These are phyloP conservation scores for Kradibia gibbosae DNA, from an alignment of 1,140 invertebrate species.

Conservation along the genomic window DNA sequence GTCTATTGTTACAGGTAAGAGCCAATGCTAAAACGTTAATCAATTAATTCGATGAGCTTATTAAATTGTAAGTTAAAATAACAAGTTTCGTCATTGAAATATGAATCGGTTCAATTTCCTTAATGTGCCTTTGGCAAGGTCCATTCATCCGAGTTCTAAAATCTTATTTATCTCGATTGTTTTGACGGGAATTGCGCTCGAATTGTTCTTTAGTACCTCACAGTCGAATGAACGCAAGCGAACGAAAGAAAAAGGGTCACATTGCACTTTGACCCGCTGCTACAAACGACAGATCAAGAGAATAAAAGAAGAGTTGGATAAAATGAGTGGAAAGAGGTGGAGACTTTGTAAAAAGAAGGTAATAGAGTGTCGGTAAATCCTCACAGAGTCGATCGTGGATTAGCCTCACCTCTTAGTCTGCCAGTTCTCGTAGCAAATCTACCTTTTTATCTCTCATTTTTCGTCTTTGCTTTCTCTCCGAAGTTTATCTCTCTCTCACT, in stretches of 20 bases:
- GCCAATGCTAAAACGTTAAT: background rate
- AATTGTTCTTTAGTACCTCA: conserved; percentile 14
- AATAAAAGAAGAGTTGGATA: conserved; percentile 20
- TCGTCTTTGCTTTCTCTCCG: conserved; percentile 41
- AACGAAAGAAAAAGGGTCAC: conserved; percentile 44
- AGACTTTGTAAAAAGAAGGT: conserved; percentile 44
- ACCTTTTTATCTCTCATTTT: conserved; percentile 24
- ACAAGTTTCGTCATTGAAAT: conserved; percentile 8
- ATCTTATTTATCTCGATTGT: conserved; percentile 49
- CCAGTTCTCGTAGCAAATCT: conserved; percentile 20
- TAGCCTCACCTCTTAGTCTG: conserved; percentile 48
- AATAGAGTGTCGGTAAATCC: conserved; percentile 52
- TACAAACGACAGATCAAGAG: conserved; percentile 44
- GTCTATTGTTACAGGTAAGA: conserved; percentile 26
- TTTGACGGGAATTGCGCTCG: conserved; percentile 41
- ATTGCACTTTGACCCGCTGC: conserved; percentile 43
- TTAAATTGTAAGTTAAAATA: conserved; percentile 1
- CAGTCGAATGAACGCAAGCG: background rate
- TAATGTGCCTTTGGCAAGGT: background rate
- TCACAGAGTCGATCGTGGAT: conserved; percentile 48
- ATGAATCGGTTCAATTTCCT: background rate
- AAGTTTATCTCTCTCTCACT: conserved; percentile 43
- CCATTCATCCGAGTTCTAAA: background rate
- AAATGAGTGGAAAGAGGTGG: conserved; percentile 30
- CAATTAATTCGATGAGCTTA: background rate